A percentile compares a stretch with the other conserved stretches of the same genome.
Evolutionary conservation across 2,797 vertebrate genomes (phyloP).

Genomic region (Ctenopoma multispine): DNA sequence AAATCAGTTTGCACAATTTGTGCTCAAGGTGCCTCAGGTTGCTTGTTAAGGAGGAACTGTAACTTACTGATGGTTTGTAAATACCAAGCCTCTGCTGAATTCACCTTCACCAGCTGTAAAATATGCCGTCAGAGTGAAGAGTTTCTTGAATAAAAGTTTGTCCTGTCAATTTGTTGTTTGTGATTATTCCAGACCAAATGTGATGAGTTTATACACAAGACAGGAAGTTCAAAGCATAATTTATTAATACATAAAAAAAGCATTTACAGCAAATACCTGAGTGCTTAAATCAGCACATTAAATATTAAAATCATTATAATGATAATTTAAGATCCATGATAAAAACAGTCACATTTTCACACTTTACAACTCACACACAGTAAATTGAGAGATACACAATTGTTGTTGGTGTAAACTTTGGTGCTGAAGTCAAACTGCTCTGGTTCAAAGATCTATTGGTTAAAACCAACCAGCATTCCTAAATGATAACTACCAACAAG

Average conservation of each 20-base stretch:
- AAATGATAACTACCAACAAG: conserved; percentile 2
- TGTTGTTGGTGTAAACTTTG: conserved; percentile 34
- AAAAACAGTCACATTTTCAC: conserved; percentile 13
- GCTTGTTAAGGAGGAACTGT: not conserved
- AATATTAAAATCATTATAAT: conserved; percentile 65
- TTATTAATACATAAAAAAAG: conserved; percentile 80
- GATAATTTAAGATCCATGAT: conserved; percentile 52
- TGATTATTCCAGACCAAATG: conserved; percentile 17
- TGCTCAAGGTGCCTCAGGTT: conserved; percentile 16
- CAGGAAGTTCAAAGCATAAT: conserved; percentile 70
- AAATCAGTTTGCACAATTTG: not conserved
- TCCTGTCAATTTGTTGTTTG: conserved; percentile 7
- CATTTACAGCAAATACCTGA: conserved; percentile 67
- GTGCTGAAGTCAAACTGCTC: conserved; percentile 24
- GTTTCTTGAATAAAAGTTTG: conserved; percentile 51
- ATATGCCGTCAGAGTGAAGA: not conserved
- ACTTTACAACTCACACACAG: conserved; percentile 17
- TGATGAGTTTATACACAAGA: not conserved
- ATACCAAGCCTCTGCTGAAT: conserved; percentile 22
- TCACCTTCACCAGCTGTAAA: conserved; percentile 31
- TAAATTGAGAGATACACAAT: not conserved
- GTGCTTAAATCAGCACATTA: conserved; percentile 59
- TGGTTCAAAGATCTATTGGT: not conserved
- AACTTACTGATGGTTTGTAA: conserved; percentile 23
- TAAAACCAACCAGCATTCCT: conserved; percentile 7